A percentile compares a stretch with the other conserved stretches of the same genome.
Conservation (phyloP, 1,140 invertebrate species). For the Protaetia brevitarsis region DNA sequence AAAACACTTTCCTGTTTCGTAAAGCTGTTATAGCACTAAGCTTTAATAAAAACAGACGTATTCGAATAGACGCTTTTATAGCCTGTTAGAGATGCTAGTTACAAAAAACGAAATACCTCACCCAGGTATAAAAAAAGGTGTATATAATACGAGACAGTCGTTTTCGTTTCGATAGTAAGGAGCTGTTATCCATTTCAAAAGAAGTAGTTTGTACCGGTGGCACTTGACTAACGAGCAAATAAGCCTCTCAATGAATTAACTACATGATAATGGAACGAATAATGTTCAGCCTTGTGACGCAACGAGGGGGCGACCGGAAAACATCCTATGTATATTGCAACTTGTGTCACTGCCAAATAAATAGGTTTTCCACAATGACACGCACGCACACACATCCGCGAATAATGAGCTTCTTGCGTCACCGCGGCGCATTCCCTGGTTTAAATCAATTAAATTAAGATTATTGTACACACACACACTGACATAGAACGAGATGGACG, state of each 20-base stretch:
- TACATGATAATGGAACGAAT: constrained; percentile 33
- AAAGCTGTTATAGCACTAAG: no score
- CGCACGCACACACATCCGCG: background rate
- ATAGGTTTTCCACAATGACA: background rate
- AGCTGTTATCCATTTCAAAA: constrained; percentile 20
- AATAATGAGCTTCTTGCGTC: constrained; percentile 20
- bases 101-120: no score
- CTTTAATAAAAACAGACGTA: no score
- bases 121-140: no score
- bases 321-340: constrained; percentile 29
- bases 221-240: constrained; percentile 31
- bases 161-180: background rate
- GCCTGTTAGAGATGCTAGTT: no score
- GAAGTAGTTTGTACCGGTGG: constrained; percentile 28
- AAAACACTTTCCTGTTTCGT: no score
- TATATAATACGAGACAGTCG: background rate
- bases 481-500: background rate
- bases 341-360: constrained; percentile 33
- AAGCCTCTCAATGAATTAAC: constrained; percentile 35
- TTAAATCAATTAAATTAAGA: constrained; percentile 20
- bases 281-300: constrained; percentile 37
- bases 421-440: constrained; percentile 10
- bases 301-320: constrained; percentile 40
- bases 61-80: no score
- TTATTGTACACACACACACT: background rate